phyloP scores from a whole-genome alignment of 37 sponge, comb jelly and placozoan species.

The Haliclona indistincta region DNA sequence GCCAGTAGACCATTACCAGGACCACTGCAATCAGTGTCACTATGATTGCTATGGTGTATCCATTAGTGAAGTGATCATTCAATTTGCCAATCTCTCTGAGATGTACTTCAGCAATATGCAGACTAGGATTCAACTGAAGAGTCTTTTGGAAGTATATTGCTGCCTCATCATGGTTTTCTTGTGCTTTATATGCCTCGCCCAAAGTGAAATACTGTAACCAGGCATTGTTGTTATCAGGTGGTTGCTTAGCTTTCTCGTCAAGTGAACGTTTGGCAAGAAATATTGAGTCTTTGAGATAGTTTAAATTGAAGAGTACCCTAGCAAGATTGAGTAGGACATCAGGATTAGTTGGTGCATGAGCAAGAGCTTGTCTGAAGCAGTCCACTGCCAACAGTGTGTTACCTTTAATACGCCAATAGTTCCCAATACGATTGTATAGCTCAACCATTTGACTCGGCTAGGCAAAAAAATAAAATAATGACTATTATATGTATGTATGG shows the following conservation, averaged over 20 bases:
- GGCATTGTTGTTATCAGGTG: conserved; percentile 50
- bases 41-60: conserved; percentile 74
- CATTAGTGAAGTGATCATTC: conserved; percentile 44
- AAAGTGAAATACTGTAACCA: conserved; percentile 91
- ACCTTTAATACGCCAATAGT: conserved; percentile 89
- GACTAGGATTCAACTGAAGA: conserved; percentile 71
- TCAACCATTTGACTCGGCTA: conserved; percentile 48
- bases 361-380: conserved; percentile 82
- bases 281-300: conserved; percentile 67
- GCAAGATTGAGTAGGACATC: conserved; percentile 86
- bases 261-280: conserved; percentile 72
- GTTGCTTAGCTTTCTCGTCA: conserved; percentile 46
- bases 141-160: conserved; percentile 65
- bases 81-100: conserved; percentile 60
- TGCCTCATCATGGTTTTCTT: conserved; percentile 72
- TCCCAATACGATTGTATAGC: conserved; percentile 82
- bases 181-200: conserved; percentile 76
- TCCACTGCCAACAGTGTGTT: conserved; percentile 84
- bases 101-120: conserved; percentile 71
- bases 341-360: conserved; percentile 60
- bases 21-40: conserved; percentile 41
- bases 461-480: background rate
- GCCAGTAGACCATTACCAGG: conserved; percentile 47
- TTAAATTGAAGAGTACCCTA: conserved; percentile 75
- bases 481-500: background rate